Evolutionary conservation across 37 sponge, comb jelly and placozoan genomes (phyloP).

Genomic region (Oopsacas minuta): DNA sequence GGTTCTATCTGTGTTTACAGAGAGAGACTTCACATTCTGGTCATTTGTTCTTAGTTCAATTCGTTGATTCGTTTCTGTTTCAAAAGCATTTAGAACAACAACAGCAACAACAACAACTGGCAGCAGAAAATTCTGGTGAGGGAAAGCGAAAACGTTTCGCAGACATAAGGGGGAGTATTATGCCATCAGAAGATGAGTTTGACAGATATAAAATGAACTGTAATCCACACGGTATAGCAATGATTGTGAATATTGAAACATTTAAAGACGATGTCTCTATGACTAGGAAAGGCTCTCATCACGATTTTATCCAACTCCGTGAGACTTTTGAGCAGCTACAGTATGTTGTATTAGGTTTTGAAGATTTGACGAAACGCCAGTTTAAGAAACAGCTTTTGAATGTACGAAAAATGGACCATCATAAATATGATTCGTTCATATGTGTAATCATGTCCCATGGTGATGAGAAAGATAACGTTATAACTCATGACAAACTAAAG

Average conservation of each 20-base stretch:
- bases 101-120: too few relatives aligned
- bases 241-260: constrained; percentile 1
- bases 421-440: neutral
- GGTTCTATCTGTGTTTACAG: constrained; percentile 8
- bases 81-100: neutral
- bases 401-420: constrained; percentile 12
- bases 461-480: neutral
- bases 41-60: constrained; percentile 13
- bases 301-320: neutral
- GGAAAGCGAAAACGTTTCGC: neutral
- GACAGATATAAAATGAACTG: constrained; percentile 1
- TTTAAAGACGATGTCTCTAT: neutral
- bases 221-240: neutral
- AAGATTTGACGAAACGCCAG: neutral
- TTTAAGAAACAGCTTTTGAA: neutral
- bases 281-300: constrained; percentile 9
- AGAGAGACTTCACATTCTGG: neutral
- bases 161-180: neutral
- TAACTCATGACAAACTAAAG: neutral
- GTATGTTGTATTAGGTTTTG: constrained; percentile 13
- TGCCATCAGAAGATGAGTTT: constrained; percentile 4
- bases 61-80: neutral
- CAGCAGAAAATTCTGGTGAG: neutral
- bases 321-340: constrained; percentile 3
- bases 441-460: constrained; percentile 6